These are phyloP conservation scores for Semicossyphus pulcher DNA, from an alignment of 2,113 vertebrate species.

Conservation along the genomic window DNA sequence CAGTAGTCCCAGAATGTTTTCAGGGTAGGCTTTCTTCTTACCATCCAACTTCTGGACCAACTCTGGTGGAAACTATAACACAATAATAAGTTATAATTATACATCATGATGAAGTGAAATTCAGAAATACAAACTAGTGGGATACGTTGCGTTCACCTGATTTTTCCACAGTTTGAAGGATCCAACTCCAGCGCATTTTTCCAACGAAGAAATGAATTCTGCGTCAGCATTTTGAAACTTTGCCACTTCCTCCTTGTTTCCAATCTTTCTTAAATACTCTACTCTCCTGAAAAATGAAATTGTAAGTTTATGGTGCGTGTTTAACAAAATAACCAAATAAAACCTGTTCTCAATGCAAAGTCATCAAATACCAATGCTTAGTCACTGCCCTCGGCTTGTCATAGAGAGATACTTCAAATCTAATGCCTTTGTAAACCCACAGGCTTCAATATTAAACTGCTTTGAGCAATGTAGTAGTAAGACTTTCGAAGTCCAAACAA, in stretches of 20 bases:
- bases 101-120: neutral
- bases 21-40: slow-evolving; percentile 53
- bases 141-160: slow-evolving; percentile 39
- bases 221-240: slow-evolving; percentile 18
- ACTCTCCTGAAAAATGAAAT: slow-evolving; percentile 40
- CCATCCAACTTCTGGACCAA: slow-evolving; percentile 47
- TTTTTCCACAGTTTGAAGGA: slow-evolving; percentile 60
- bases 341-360: too few species aligned
- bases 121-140: neutral
- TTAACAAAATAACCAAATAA: neutral
- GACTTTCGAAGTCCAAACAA: too few species aligned
- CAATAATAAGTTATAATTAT: neutral
- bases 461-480: too few species aligned
- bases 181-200: slow-evolving; percentile 3
- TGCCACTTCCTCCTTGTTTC: slow-evolving; percentile 40
- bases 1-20: slow-evolving; percentile 57
- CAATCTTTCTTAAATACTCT: slow-evolving; percentile 56
- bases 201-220: slow-evolving; percentile 32
- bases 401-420: too few species aligned
- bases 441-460: too few species aligned
- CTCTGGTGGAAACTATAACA: slow-evolving; percentile 53
- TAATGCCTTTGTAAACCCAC: too few species aligned
- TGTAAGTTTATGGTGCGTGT: too few species aligned
- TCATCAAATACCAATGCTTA: too few species aligned
- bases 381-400: too few species aligned